Base-by-base conservation (phyloP, 92 coral and sea anemone species). In the Porites cylindrica region DNA sequence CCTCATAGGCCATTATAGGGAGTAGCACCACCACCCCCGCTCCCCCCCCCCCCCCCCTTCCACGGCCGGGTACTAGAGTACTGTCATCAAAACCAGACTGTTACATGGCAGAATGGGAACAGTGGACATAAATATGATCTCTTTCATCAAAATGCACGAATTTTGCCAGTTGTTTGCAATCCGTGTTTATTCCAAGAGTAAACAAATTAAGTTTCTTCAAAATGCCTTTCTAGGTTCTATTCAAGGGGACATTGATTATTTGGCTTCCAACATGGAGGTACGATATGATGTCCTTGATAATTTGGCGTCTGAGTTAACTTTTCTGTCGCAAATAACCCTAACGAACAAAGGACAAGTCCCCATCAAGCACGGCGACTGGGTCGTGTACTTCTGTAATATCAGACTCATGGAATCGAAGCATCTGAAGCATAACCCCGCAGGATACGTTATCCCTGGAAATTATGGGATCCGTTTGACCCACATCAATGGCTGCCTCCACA, bases 231-330 rank as follows among this genome's bases (percentile, higher is more conserved):
- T 29, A 83, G 87, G 87, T 62, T 47, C 72, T 61, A 29, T 88
- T 53, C 99, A 96, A 72, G 75, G 72, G 8, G 98, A 92, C 14
- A 78, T 96, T 66, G 83, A 92, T 62, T 43, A 95, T 89, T 86
- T 96, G 87, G 95, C 96, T 18, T 66, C 81, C 32, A 91, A 88
- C 70, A 87, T 96, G 70, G 88, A 86, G 19, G 70, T 95, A 62
- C 91, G 80, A 61, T 96, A 91, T 77, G 96, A 96, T 19, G 99
- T 96, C 20, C 77, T 96, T 2, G 86, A 91, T 69, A 96, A 96
- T 71, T 26, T 96, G 7, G 62, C 56, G 32, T 85, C 91, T 75
- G 17, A 5, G 3, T n/a, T 9, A 0, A 66, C 76, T 8, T 87
- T 81, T 62, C 81, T 88, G 72, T 82, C 93, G 18, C 93, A 88